These are phyloP conservation scores for Tor tambroides DNA, from an alignment of 2,113 vertebrate species.

Conservation along the genomic window DNA sequence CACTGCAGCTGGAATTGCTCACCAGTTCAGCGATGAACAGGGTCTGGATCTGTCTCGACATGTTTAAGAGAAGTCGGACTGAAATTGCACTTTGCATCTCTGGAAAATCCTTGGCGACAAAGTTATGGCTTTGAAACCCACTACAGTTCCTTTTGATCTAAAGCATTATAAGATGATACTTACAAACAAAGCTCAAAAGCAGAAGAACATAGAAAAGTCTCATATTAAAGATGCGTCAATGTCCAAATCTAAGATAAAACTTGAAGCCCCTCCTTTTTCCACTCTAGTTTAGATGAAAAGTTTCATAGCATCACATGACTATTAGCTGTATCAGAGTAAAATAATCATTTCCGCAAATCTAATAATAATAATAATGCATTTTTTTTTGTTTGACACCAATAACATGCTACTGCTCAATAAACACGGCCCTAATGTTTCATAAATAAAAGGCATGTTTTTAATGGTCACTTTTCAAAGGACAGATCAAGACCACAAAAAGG, in stretches of 20 bases:
- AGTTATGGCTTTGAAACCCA: too few relatives aligned
- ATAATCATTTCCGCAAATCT: neutral
- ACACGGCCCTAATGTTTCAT: too few relatives aligned
- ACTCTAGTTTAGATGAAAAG: neutral
- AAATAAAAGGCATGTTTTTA: neutral
- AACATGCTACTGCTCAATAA: neutral
- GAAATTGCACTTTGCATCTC: too few relatives aligned
- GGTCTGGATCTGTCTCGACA: too few relatives aligned
- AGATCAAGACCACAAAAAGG: neutral
- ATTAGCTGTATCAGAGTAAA: neutral
- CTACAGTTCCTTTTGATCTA: neutral
- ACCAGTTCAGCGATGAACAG: too few relatives aligned
- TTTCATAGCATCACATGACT: neutral
- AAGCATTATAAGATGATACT: constrained; percentile 9
- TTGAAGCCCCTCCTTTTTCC: neutral
- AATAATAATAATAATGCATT: neutral
- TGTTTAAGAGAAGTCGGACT: too few relatives aligned
- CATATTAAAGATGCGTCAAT: neutral
- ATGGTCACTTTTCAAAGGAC: neutral
- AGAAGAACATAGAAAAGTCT: neutral
- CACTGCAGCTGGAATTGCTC: too few relatives aligned
- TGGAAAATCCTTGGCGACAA: too few relatives aligned
- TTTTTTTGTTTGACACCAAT: neutral
- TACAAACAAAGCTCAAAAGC: constrained; percentile 5
- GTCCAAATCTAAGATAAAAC: neutral